Conservation (phyloP, 2,797 vertebrate species). For the Clarias pachynema region DNA sequence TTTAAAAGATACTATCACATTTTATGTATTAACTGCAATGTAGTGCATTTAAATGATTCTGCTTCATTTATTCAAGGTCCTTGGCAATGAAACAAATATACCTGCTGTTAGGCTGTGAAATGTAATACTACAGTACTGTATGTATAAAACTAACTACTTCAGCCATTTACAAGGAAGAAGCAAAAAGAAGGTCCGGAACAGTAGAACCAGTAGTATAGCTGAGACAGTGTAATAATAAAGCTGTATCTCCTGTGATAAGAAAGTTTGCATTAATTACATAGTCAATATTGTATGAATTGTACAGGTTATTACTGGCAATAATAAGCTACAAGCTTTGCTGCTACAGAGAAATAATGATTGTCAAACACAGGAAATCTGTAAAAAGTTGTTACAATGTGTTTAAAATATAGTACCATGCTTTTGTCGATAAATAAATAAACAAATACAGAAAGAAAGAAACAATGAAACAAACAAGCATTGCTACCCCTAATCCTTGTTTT, state of each 20-base stretch:
- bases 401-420: not conserved
- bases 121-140: not conserved
- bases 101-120: not conserved
- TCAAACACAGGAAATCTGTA: not conserved
- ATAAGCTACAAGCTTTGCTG: not conserved
- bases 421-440: not conserved
- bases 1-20: not conserved
- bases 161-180: not conserved
- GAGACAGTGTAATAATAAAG: not conserved
- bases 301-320: not conserved
- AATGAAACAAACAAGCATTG: not conserved
- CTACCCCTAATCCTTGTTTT: not conserved
- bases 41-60: not conserved
- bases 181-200: not conserved
- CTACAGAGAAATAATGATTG: not conserved
- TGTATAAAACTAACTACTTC: not conserved
- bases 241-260: not conserved
- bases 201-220: not conserved
- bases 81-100: constrained; percentile 11
- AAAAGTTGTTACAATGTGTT: not conserved
- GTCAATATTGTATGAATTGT: not conserved
- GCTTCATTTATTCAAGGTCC: constrained; percentile 22
- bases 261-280: not conserved
- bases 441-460: not conserved
- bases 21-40: constrained; percentile 1